Conservation (phyloP, 2,113 vertebrate species). For the Nipponia nippon region DNA sequence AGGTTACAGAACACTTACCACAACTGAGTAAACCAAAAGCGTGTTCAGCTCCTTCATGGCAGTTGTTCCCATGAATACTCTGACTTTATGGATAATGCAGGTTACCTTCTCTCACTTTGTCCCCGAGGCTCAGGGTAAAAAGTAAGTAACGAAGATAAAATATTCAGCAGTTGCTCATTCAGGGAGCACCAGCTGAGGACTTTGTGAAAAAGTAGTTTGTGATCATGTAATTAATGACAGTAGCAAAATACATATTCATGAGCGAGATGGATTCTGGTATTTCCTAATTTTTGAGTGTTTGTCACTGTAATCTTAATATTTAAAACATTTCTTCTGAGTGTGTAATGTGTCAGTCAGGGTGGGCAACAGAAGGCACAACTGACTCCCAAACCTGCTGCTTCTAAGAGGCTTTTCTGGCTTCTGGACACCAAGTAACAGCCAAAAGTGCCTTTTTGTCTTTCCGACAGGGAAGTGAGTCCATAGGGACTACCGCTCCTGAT, state of each 20-base stretch:
- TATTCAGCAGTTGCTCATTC: not conserved
- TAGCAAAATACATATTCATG: conserved; percentile 10
- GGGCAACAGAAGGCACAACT: not conserved
- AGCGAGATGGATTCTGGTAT: not conserved
- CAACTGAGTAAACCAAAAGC: not conserved
- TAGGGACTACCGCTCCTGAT: not conserved
- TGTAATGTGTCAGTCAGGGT: not conserved
- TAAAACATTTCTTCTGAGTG: not conserved
- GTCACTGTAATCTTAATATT: not conserved
- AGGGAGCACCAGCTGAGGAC: not conserved
- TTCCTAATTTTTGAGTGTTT: not conserved
- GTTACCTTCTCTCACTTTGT: not conserved
- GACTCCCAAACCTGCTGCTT: not conserved
- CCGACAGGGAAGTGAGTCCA: not conserved
- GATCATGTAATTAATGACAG: not conserved
- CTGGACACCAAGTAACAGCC: not conserved
- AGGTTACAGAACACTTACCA: not conserved
- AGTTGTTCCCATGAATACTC: not conserved
- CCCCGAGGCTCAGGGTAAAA: not conserved
- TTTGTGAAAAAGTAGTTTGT: not conserved
- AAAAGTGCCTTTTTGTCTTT: not conserved
- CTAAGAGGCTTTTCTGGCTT: not conserved
- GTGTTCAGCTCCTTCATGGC: not conserved
- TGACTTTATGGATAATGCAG: not conserved
- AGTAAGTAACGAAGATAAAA: not conserved